Conservation (phyloP, 2,797 vertebrate species). For the Capromys pilorides region DNA sequence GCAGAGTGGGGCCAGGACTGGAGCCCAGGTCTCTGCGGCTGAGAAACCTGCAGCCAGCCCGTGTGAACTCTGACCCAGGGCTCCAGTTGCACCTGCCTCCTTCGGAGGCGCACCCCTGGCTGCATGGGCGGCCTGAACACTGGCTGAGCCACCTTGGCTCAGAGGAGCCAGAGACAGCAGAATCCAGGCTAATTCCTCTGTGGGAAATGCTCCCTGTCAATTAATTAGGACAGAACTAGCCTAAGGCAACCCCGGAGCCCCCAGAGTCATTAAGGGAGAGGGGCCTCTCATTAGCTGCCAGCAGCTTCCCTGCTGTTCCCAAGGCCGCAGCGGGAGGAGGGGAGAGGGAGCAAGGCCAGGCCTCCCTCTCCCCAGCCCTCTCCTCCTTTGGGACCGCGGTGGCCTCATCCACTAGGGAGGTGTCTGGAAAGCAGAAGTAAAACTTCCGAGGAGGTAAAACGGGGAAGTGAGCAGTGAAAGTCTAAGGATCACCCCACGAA, state of each 20-base stretch:
- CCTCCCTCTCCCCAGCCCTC: background rate
- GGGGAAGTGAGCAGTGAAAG: background rate
- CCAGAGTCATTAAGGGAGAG: conserved; percentile 77
- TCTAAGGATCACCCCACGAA: background rate
- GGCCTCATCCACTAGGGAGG: background rate
- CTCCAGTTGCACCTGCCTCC: background rate
- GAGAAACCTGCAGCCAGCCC: background rate
- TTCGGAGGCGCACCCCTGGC: background rate
- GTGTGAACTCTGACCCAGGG: background rate
- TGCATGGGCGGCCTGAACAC: background rate
- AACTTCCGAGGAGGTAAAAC: background rate
- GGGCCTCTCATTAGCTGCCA: conserved; percentile 69
- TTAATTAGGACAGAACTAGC: conserved; percentile 80
- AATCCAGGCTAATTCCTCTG: conserved; percentile 81
- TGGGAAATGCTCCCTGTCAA: conserved; percentile 62
- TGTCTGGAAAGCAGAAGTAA: background rate
- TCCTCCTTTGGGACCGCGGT: background rate
- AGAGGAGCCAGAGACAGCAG: conserved; percentile 47
- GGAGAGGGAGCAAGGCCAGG: background rate
- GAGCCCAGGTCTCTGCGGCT: background rate
- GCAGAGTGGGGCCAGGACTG: accelerated
- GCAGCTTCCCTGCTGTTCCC: conserved; percentile 49
- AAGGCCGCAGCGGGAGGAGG: background rate
- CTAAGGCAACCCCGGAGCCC: conserved; percentile 75
- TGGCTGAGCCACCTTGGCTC: background rate